Evolutionary conservation across 2,113 vertebrate genomes (phyloP).

Genomic region (Rhynchomys soricoides): DNA sequence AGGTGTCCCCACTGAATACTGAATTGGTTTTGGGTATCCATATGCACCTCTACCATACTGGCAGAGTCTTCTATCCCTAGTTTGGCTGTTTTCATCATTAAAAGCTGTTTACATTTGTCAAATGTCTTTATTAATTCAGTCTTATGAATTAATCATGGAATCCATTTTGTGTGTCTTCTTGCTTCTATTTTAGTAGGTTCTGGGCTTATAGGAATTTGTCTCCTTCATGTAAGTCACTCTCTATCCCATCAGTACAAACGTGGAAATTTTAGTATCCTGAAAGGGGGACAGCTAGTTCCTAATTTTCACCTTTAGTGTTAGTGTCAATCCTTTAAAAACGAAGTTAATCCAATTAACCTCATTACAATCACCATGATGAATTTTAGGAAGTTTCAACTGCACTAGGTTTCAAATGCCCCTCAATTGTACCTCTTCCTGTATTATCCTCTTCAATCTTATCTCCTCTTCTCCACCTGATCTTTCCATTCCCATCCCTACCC

Average conservation of each 20-base stretch:
- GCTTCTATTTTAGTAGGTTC: background rate
- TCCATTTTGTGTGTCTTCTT: background rate
- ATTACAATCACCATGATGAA: too few relatives aligned
- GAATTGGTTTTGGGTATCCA: background rate
- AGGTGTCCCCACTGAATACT: background rate
- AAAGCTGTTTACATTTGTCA: background rate
- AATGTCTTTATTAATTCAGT: background rate
- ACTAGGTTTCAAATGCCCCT: too few relatives aligned
- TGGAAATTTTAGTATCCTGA: background rate
- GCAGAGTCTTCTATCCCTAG: background rate
- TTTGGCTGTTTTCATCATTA: background rate
- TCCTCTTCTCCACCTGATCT: too few relatives aligned
- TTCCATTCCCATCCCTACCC: too few relatives aligned
- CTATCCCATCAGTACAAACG: background rate
- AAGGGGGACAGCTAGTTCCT: background rate
- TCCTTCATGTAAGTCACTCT: background rate
- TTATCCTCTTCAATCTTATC: too few relatives aligned
- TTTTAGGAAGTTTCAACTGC: too few relatives aligned
- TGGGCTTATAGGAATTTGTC: background rate
- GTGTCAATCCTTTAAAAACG: background rate
- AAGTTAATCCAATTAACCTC: background rate
- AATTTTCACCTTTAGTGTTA: background rate
- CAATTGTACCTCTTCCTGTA: too few relatives aligned
- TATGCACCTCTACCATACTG: accelerated
- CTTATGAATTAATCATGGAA: background rate